Base-by-base conservation (phyloP, 1,140 invertebrate species). In the Drosophila repletoides region DNA sequence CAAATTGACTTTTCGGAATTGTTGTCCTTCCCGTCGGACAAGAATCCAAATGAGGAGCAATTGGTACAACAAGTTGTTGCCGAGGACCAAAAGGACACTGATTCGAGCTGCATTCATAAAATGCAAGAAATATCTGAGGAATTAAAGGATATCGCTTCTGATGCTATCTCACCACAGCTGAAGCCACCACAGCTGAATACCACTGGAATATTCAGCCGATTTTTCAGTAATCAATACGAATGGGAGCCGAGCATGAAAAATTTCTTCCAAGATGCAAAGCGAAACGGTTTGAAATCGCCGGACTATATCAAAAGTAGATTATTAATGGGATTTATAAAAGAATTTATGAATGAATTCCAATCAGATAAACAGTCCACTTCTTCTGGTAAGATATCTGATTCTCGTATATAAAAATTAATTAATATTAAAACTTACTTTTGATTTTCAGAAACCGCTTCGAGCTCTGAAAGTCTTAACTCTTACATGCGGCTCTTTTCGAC, bases 11-110 rank as follows among this genome's bases (percentile, higher is more conserved):
- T 43, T 9, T 33, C 26, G 7, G 33, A 74, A 26, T 7, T 58
- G 2, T 24, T 56, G 7, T 38, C 48, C 5, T 65, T 75, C 17
- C 34, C 64, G 2, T 6, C 2, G 34, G 9, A 46, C 6, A 9
- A 3, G 6, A 6, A 0, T 15, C 9, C 5, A 4, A 14, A 29
- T 22, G 12, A 6, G 4, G 12, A 15, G 2, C 22, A 26, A 3
- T 4, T n/a, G 2, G 5, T n/a, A 5, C 2, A 17, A n/a, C 9
- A 22, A 9, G 7, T 29, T 26, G 24, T 0, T n/a, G 22, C 2
- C 22, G 2, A 38, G 0, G n/a, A n/a, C n/a, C 22, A 29, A 19
- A 29, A 28, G 4, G 9, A 41, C 7, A 51, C 3, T 40, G 33
- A n/a, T 14, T 9, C 12, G 2, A 10, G 24, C 26, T 10, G 22